Base-by-base conservation (phyloP, 2,113 vertebrate genomes). In the Rostratula benghalensis region DNA sequence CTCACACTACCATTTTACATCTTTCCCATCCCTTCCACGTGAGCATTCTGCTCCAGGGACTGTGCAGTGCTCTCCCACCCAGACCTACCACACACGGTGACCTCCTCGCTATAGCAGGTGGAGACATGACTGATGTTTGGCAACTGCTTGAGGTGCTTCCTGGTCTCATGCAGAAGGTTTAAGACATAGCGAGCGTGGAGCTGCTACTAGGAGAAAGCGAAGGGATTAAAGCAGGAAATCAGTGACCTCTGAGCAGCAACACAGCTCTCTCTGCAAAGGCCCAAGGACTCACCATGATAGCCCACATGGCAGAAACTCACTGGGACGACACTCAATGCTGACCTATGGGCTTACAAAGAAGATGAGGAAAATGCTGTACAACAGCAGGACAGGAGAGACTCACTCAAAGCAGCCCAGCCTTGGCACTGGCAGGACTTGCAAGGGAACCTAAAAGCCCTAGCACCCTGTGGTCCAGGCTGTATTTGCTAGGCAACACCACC, bases 171-270 rank as follows among this genome's bases (percentile, higher is more conserved):
- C 68, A 99, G 98, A 92, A 99, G 98, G 93, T 98, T 98, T 95
- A 99, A 97, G 95, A 99, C 99, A 39, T 99, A 99, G 12, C 98
- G 98, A 95, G 99, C 98, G 3, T 99, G 99, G 91, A 99, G 99
- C 98, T 99, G 98, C 99, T 99, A 98, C 98, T 98, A 86, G 98
- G 98, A 98, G 83, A 97, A 98, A 98, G 76, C 22, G 24, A 70
- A 82, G 64, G 67, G 59, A 73, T 93, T 87, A 93, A 93, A 93
- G 88, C 86, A 83, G 94, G 96, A 68, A 89, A 89, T 76, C 43
- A 45, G n/a, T 21, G 54, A 41, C 33, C 33, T 74, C 63, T 53
- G 50, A 84, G 54, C 88, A 94, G 35, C 68, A 56, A 21, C 3
- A 0, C 35, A 21, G 75, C 11, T 60, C 35, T 61, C 41, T 15